Evolutionary conservation across 2,113 vertebrate species (phyloP).

Genomic region (Notarius quadriscutis): DNA sequence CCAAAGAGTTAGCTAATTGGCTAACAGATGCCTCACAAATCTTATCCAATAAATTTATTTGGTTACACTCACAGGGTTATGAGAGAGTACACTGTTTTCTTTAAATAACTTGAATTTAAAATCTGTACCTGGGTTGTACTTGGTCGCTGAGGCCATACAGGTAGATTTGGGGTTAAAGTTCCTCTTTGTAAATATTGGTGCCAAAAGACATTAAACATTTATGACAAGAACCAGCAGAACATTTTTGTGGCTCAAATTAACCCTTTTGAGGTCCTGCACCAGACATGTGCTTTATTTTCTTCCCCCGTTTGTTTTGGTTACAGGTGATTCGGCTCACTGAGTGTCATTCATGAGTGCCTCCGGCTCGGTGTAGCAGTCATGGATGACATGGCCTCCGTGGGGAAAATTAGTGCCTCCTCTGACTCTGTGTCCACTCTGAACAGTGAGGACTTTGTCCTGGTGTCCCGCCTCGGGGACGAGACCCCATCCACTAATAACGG

Average conservation of each 20-base stretch:
- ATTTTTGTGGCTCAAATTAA: background rate
- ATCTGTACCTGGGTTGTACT: background rate
- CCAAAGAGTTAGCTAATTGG: too few species aligned
- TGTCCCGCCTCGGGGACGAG: conserved; percentile 97
- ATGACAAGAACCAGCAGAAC: background rate
- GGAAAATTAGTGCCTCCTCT: conserved; percentile 99
- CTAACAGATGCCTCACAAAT: too few species aligned
- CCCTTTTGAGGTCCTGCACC: background rate
- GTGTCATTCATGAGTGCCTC: conserved; percentile 89
- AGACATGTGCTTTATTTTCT: conserved; percentile 54
- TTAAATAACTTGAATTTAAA: background rate
- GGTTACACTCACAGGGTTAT: too few species aligned
- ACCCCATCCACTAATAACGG: conserved; percentile 97
- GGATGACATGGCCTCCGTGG: conserved; percentile 99
- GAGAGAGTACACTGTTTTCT: too few species aligned
- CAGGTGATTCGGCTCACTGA: conserved; percentile 89
- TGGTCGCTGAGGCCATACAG: background rate
- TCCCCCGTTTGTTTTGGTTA: conserved; percentile 72
- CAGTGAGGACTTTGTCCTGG: conserved; percentile 99
- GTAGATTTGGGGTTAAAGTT: background rate
- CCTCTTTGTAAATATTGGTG: too few species aligned
- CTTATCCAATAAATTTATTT: too few species aligned
- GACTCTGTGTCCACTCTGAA: conserved; percentile 99
- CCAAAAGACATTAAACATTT: too few species aligned
- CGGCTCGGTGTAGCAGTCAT: conserved; percentile 94